These are phyloP conservation scores for Tolypeutes matacus DNA, from an alignment of 2,797 vertebrate genomes.

Conservation along the genomic window DNA sequence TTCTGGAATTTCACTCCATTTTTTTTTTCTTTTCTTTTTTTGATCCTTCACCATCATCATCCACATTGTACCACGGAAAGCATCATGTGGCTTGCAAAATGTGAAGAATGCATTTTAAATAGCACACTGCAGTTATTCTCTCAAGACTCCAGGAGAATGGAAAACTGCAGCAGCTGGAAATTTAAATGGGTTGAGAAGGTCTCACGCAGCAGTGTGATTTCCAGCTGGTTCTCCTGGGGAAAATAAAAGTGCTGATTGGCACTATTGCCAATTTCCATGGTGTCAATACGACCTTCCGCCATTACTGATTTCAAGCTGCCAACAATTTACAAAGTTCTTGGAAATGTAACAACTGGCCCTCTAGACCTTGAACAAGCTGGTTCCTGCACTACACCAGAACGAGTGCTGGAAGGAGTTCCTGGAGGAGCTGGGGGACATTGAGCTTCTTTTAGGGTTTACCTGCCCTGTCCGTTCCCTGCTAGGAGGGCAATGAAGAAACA, in stretches of 20 bases:
- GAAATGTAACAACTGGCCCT: too few relatives aligned
- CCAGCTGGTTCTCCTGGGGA: not conserved
- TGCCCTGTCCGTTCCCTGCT: not conserved
- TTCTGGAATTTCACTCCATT: accelerated
- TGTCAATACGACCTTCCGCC: accelerated
- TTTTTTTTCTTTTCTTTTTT: not conserved
- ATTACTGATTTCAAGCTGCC: not conserved
- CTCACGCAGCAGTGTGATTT: accelerated
- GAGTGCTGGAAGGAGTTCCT: too few relatives aligned
- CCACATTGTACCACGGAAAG: accelerated
- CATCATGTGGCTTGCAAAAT: accelerated
- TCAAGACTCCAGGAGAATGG: too few relatives aligned
- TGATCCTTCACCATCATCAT: accelerated
- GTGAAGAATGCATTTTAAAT: accelerated
- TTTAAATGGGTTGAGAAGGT: not conserved
- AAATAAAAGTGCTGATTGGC: too few relatives aligned
- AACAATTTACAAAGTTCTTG: accelerated
- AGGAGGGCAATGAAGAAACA: accelerated
- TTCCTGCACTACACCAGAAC: too few relatives aligned
- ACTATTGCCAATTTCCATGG: accelerated
- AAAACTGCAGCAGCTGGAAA: accelerated
- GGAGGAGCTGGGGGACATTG: accelerated
- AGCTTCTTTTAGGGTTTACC: not conserved
- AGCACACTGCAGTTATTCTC: accelerated
- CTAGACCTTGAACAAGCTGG: not conserved